Evolutionary conservation across 2,888 invertebrate genomes (phyloP).

Genomic region (Polia nebulosa): DNA sequence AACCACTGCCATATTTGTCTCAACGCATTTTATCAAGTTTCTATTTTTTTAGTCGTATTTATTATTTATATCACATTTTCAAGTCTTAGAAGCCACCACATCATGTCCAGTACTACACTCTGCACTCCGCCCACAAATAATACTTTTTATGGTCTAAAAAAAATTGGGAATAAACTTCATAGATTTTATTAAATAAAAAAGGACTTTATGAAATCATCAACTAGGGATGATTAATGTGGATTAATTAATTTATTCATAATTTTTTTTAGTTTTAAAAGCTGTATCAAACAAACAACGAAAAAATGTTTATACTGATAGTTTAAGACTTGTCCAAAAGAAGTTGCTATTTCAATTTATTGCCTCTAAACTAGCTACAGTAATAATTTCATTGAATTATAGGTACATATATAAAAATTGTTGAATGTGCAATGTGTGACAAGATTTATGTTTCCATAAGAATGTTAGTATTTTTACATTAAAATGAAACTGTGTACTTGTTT

Average conservation of each 20-base stretch:
- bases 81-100: background rate
- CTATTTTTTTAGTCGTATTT: background rate
- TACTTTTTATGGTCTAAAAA: background rate
- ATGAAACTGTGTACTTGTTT: conserved; percentile 35
- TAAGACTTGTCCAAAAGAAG: background rate
- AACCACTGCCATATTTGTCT: background rate
- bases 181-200: background rate
- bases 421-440: background rate
- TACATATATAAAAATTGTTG: conserved; percentile 5
- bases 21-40: background rate
- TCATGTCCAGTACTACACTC: conserved; percentile 5
- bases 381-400: conserved; percentile 1
- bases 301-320: background rate
- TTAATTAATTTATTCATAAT: no score
- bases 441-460: conserved; percentile 20
- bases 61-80: conserved; percentile 6
- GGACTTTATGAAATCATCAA: no score
- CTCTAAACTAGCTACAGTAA: no score
- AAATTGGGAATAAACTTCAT: background rate
- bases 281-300: no score
- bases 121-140: background rate
- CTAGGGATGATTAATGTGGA: no score
- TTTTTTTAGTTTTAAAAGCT: no score
- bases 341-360: background rate
- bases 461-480: conserved; percentile 22